Percentiles rank a stretch among this genome's conserved stretches.
phyloP scores from a whole-genome alignment of 2,113 vertebrate genomes.

The Brienomyrus longianalis region DNA sequence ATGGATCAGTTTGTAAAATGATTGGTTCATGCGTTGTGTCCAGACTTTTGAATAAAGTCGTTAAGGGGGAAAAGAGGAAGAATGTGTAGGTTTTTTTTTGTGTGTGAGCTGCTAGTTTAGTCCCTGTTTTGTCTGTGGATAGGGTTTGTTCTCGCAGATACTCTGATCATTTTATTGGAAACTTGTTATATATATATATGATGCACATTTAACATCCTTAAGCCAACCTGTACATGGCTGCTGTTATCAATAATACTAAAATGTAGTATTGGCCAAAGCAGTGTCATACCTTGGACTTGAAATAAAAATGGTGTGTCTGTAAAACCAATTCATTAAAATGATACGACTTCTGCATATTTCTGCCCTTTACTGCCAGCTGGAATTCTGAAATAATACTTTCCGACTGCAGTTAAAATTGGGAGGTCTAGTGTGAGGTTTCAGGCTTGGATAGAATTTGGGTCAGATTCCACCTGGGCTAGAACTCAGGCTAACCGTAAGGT shows the following conservation, averaged over 20 bases:
- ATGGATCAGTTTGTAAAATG: neutral
- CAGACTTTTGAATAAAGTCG: neutral
- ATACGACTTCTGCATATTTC: neutral
- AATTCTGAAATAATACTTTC: conserved; percentile 4
- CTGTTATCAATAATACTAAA: neutral
- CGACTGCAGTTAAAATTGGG: neutral
- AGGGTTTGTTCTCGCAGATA: neutral
- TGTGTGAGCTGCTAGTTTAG: neutral
- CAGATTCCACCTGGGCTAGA: neutral
- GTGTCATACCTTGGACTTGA: neutral
- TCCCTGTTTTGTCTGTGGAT: neutral
- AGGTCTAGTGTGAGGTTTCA: neutral
- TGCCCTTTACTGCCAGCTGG: neutral
- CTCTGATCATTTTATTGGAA: neutral
- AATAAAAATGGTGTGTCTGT: neutral
- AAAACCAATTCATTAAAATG: neutral
- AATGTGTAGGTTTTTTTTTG: neutral
- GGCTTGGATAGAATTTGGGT: neutral
- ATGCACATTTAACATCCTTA: neutral
- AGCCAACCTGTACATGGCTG: neutral
- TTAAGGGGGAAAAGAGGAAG: neutral
- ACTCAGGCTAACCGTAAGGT: neutral
- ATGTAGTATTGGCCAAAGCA: neutral
- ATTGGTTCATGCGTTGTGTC: neutral
- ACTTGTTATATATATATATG: neutral